These are phyloP conservation scores for Poecilia picta DNA, from an alignment of 2,797 vertebrate genomes.

Conservation along the genomic window DNA sequence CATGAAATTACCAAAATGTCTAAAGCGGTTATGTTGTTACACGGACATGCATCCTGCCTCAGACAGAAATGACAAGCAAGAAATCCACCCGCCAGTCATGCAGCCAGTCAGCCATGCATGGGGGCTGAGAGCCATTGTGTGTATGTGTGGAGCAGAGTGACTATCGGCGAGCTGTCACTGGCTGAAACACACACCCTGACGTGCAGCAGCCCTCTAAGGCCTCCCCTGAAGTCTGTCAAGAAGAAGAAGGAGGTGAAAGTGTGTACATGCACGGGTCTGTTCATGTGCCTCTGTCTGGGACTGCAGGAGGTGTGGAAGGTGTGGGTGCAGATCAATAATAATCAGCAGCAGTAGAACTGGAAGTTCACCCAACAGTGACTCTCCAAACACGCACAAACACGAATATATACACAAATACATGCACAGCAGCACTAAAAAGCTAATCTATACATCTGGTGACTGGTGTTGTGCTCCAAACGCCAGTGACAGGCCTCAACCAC, in stretches of 20 bases:
- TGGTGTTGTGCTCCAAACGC: slow-evolving; percentile 32
- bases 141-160: slow-evolving; percentile 55
- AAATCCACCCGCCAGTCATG: slow-evolving; percentile 58
- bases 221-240: slow-evolving; percentile 62
- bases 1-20: slow-evolving; percentile 56
- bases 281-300: slow-evolving; percentile 34
- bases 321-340: slow-evolving; percentile 78
- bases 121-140: slow-evolving; percentile 42
- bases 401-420: slow-evolving; percentile 42
- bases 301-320: slow-evolving; percentile 61
- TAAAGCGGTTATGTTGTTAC: slow-evolving; percentile 34
- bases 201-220: slow-evolving; percentile 45
- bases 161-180: slow-evolving; percentile 76
- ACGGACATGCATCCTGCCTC: slow-evolving; percentile 32
- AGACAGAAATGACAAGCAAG: slow-evolving; percentile 56
- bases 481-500: slow-evolving; percentile 30
- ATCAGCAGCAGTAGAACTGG: slow-evolving; percentile 72
- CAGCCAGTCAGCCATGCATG: slow-evolving; percentile 41
- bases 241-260: slow-evolving; percentile 40
- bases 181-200: slow-evolving; percentile 63
- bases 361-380: slow-evolving; percentile 70
- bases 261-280: slow-evolving; percentile 33
- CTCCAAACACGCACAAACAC: slow-evolving; percentile 25
- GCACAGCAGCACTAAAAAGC: slow-evolving; percentile 44
- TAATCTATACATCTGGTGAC: slow-evolving; percentile 58